Evolutionary conservation across 1,140 invertebrate genomes (phyloP).

Genomic region (Cecropterus lyciades): DNA sequence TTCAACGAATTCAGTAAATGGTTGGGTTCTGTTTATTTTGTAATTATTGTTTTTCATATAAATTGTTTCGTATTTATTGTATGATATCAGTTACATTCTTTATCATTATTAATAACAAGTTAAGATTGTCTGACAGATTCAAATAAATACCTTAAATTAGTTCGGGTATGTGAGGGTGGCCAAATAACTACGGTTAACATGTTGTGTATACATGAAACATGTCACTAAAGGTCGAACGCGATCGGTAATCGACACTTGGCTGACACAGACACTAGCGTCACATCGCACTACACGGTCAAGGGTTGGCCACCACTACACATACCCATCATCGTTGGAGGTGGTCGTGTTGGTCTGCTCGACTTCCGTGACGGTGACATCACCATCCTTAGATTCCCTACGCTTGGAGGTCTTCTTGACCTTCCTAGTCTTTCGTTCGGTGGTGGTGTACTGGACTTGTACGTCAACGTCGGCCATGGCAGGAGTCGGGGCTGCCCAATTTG

Average conservation of each 20-base stretch:
- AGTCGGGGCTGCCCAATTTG: conserved; percentile 51
- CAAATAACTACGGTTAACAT: conserved; percentile 51
- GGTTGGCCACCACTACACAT: conserved; percentile 88
- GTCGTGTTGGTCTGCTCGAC: conserved; percentile 89
- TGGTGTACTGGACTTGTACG: conserved; percentile 92
- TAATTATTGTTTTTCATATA: no score
- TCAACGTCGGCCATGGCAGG: conserved; percentile 93
- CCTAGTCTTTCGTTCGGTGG: conserved; percentile 93
- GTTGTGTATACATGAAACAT: conserved; percentile 44
- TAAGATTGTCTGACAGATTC: conserved; percentile 25
- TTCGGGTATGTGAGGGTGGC: conserved; percentile 88
- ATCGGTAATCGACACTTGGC: conserved; percentile 63
- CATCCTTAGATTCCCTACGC: conserved; percentile 90
- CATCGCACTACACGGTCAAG: conserved; percentile 66
- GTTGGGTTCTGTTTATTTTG: not conserved
- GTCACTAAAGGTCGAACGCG: conserved; percentile 56
- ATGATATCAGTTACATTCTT: not conserved
- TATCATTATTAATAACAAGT: not conserved
- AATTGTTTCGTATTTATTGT: not conserved
- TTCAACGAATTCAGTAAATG: not conserved
- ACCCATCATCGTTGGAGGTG: conserved; percentile 89
- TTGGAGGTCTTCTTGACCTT: conserved; percentile 95
- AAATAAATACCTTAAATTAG: conserved; percentile 86
- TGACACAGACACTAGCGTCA: conserved; percentile 63
- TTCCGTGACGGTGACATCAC: conserved; percentile 93